phyloP scores from a whole-genome alignment of 2,888 invertebrate genomes.

The Chymomyza caudatula region DNA sequence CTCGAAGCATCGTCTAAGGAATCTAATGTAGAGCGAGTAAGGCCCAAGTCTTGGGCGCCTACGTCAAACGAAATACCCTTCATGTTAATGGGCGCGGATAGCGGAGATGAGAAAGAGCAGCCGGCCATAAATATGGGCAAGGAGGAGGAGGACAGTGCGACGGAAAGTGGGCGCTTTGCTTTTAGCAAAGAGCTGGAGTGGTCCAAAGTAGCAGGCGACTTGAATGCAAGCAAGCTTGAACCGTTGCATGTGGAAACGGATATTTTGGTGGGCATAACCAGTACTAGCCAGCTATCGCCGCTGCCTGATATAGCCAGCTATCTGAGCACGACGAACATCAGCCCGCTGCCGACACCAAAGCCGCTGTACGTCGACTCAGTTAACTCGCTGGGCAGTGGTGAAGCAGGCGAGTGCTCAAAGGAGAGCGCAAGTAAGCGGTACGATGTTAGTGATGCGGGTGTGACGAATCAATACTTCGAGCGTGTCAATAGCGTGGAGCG shows the following conservation, averaged over 20 bases:
- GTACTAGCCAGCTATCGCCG: slow-evolving; percentile 69
- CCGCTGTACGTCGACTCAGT: slow-evolving; percentile 53
- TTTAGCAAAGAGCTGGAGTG: slow-evolving; percentile 50
- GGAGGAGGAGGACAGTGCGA: slow-evolving; percentile 63
- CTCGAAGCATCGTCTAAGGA: slow-evolving; percentile 24
- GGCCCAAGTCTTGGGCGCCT: slow-evolving; percentile 73
- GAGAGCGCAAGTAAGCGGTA: slow-evolving; percentile 44
- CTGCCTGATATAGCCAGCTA: slow-evolving; percentile 63
- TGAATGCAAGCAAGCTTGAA: slow-evolving; percentile 32
- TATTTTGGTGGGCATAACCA: slow-evolving; percentile 48
- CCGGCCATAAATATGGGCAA: not conserved
- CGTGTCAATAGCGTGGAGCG: slow-evolving; percentile 76
- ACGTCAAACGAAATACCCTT: slow-evolving; percentile 74
- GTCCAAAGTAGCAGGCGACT: slow-evolving; percentile 47
- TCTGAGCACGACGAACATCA: slow-evolving; percentile 49
- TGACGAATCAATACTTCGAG: slow-evolving; percentile 78
- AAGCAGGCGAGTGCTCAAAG: slow-evolving; percentile 11
- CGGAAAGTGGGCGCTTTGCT: slow-evolving; percentile 65
- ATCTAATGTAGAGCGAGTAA: slow-evolving; percentile 40
- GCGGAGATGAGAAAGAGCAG: slow-evolving; percentile 66
- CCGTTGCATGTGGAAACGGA: slow-evolving; percentile 42
- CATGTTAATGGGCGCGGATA: slow-evolving; percentile 69
- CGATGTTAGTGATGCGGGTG: slow-evolving; percentile 75
- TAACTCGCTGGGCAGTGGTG: slow-evolving; percentile 41
- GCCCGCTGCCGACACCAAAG: slow-evolving; percentile 65